Evolutionary conservation across 2,797 vertebrate genomes (phyloP), one percentile per base, ranked within the genome.

Genomic region (Nasua narica): DNA sequence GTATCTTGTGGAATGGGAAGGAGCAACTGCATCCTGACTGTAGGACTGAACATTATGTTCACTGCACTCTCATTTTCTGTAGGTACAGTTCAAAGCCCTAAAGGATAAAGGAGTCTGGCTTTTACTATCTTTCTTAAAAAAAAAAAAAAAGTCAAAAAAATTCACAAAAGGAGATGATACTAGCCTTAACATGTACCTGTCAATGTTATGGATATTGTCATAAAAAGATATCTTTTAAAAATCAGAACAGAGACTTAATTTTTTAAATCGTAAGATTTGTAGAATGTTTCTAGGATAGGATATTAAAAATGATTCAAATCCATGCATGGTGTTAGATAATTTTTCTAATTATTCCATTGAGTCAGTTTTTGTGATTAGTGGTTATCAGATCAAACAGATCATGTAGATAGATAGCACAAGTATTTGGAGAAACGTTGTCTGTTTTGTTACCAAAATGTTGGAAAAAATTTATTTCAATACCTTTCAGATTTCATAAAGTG

Each of bases 1-100:
- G 99, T 99, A 99, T 98, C 99, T 99, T 97, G 99, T 99, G 98
- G 99, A 99, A 97, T 99, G 99, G 99, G 99, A 99, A 98, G 99
- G 99, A 97, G 99, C 99, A 94, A 99, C 99, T 95, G 99, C 99
- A 74, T 99, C 99, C 90, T 99, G 99, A 99, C 98, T 98, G 94
- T 98, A 98, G 98, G 98, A 98, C 98, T 98, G 98, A 98, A 98
- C 98, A 97, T 98, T 98, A 97, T 98, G 98, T 98, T 98, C 98
- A 98, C 98, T 98, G 98, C 98, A 98, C 98, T 99, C 98, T 97
- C 97, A 77, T 91, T 93, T 93, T 98, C 98, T 98, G 97, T 98
- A 98, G 98, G 98, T 98, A 98, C 98, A 98, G 97, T 52, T 98
- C 90, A 98, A 96, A 98, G 97, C 97, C 98, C 98, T n/a, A 4